Percentiles rank a stretch among this genome's conserved stretches.
Evolutionary conservation across 2,113 vertebrate species (phyloP).

Genomic region (Prionailurus bengalensis): DNA sequence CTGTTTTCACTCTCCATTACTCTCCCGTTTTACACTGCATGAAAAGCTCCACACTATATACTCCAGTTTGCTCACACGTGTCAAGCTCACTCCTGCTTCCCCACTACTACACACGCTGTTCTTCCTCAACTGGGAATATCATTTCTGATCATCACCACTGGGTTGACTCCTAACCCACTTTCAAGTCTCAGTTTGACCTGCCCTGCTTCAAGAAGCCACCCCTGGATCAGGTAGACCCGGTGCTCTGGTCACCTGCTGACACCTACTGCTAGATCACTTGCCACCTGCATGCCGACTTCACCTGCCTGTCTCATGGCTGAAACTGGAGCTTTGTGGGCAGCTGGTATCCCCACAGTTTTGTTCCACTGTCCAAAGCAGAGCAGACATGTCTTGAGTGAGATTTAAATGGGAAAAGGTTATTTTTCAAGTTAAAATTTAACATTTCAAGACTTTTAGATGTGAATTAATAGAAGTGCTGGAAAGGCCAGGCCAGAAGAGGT

Average conservation of each 20-base stretch:
- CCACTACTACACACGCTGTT: background rate
- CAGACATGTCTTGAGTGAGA: background rate
- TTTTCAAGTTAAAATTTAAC: conserved; percentile 45
- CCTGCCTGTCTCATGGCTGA: background rate
- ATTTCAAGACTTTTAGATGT: conserved; percentile 9
- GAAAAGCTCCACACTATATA: background rate
- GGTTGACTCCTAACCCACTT: background rate
- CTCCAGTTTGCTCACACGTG: background rate
- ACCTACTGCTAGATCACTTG: background rate
- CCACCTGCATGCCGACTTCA: background rate
- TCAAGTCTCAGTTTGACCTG: background rate
- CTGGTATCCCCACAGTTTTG: background rate
- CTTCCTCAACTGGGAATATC: background rate
- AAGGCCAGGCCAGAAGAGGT: background rate
- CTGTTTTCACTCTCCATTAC: background rate
- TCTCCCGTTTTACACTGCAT: background rate
- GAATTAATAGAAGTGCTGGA: background rate
- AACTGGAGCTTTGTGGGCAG: background rate
- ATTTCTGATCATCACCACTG: background rate
- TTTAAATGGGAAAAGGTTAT: background rate
- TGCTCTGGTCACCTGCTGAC: background rate
- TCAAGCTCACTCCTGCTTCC: background rate
- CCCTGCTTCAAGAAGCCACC: background rate
- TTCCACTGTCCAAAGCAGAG: background rate
- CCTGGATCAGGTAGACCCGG: background rate